Evolutionary conservation across 2,888 invertebrate genomes (phyloP), one percentile per base, ranked within the genome.

Genomic region (Malacosoma neustria): DNA sequence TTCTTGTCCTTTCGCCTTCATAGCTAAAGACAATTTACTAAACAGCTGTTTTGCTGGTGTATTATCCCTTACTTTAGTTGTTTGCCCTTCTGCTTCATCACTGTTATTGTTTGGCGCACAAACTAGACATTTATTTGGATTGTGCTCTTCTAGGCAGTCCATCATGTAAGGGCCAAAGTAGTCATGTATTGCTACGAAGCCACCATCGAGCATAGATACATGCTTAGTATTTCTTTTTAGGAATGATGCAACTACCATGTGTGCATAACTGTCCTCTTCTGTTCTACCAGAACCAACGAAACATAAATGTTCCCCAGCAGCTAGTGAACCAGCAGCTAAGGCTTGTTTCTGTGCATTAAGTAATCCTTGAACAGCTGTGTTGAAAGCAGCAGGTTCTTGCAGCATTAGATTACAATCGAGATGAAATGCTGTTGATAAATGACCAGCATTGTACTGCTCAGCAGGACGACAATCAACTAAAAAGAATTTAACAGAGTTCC

Each of bases 171-270:
- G 92, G 9, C 92, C 91, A 64, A 97, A 92, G 57, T 94, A 92
- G 49, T 94, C 92, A 61, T 95, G 95, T 46, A 95, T 90, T 14
- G 93, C 92, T 54, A 88, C 87, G 77, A 97, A 99, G 2, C 99
- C 99, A 39, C 98, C 97, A 48, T 93, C 92, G 12, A 98, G 89
- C 76, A 98, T 90, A 34, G 97, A 96, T 33, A 99, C 95, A 69
- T 95, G 98, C 56, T 94, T 93, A 0, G 94, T 95, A 65, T 96
- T 94, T 67, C 95, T 93, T 75, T 98, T 98, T 33, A 99, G 87
- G 73, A 99, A 98, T 39, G 96, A 96, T 4, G 99, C 96, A 11
- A 99, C 95, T 13, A 98, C 98, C 99, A 99, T 99, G 68, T 98
- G 94, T 11, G 98, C 96, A 67, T 97, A 97, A 55, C 95, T 95